These are phyloP conservation scores for Adoxophyes honmai DNA, from an alignment of 1,140 invertebrate species.

Conservation along the genomic window DNA sequence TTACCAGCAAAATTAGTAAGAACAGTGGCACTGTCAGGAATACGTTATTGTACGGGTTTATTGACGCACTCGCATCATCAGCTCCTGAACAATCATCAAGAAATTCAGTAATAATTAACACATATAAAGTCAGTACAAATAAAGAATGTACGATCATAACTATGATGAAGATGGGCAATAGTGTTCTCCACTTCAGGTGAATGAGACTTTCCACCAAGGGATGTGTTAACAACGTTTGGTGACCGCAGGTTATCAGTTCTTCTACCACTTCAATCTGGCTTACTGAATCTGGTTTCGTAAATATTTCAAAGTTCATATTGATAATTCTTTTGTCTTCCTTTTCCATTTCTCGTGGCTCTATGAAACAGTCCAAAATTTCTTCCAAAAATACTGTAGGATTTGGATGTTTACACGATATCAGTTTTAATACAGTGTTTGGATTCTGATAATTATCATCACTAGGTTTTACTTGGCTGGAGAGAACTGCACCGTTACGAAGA, in stretches of 20 bases:
- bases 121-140: conserved; percentile 43
- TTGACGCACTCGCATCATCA: too few relatives aligned
- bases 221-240: conserved; percentile 55
- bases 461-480: conserved; percentile 68
- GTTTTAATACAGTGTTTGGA: conserved; percentile 11
- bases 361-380: not conserved
- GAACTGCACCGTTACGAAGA: conserved; percentile 72
- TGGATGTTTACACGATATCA: not conserved
- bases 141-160: conserved; percentile 44
- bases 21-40: not conserved
- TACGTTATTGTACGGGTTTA: too few relatives aligned
- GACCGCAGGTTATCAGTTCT: conserved; percentile 36
- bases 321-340: not conserved
- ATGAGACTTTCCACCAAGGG: conserved; percentile 62
- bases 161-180: conserved; percentile 47
- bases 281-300: not conserved
- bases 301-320: not conserved
- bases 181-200: conserved; percentile 58
- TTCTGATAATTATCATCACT: too few relatives aligned
- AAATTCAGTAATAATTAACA: too few relatives aligned
- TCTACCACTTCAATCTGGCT: conserved; percentile 33
- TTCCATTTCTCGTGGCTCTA: not conserved
- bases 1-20: not conserved
- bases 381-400: conserved; percentile 2
- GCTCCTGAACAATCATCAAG: too few relatives aligned